Percentiles rank a stretch among this genome's conserved stretches.
Conservation (phyloP, 2,888 invertebrate genomes). For the Rotaria socialis region DNA sequence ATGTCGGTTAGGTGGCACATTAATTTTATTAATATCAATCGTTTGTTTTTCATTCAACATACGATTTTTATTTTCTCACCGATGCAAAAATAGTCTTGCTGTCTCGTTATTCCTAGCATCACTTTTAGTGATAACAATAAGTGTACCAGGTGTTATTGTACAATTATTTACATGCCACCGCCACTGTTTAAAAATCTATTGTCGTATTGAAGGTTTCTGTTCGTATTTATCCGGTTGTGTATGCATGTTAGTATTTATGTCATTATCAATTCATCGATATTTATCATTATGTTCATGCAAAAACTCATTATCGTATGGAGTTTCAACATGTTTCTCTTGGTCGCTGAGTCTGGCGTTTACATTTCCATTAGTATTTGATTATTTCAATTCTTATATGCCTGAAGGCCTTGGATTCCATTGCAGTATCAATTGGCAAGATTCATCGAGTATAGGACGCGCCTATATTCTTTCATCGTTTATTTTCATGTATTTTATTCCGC, state of each 20-base stretch:
- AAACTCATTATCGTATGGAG: too few relatives aligned
- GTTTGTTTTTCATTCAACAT: background rate
- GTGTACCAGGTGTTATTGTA: background rate
- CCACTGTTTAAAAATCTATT: background rate
- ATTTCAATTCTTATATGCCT: background rate
- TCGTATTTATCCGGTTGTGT: background rate
- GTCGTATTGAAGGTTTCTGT: background rate
- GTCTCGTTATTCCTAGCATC: background rate
- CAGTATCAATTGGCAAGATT: background rate
- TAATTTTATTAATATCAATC: background rate
- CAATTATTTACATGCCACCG: background rate
- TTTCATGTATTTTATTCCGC: background rate
- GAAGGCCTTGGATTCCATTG: slow-evolving; percentile 22
- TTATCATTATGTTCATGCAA: background rate
- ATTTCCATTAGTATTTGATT: background rate
- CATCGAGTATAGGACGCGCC: background rate
- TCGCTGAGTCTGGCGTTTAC: background rate
- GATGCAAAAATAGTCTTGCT: background rate
- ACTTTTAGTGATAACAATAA: background rate
- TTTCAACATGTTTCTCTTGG: background rate
- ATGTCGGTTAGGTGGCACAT: background rate
- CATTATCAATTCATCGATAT: background rate
- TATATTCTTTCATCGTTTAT: background rate
- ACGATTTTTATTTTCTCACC: background rate
- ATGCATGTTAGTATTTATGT: background rate